A percentile compares a stretch with the other conserved stretches of the same genome.
phyloP scores from a whole-genome alignment of 2,888 invertebrate species.

The Stegana nigrithorax region DNA sequence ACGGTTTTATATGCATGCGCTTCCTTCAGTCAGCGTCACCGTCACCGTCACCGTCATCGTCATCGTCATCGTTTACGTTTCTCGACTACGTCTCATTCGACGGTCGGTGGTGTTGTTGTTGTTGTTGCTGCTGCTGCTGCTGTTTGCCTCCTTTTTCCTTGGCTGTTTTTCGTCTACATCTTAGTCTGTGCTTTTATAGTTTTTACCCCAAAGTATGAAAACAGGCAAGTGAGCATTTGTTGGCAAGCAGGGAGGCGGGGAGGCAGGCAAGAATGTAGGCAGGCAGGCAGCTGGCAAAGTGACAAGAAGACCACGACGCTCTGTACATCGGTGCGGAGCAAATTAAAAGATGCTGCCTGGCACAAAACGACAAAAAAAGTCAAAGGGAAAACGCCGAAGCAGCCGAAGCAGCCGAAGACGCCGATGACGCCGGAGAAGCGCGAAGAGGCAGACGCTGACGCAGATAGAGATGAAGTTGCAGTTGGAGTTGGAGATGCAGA shows the following conservation, averaged over 20 bases:
- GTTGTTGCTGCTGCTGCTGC: too few relatives aligned
- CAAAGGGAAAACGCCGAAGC: neutral
- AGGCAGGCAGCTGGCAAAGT: neutral
- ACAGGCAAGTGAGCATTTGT: too few relatives aligned
- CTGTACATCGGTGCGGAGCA: neutral
- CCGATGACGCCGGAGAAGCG: too few relatives aligned
- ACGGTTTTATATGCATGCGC: neutral
- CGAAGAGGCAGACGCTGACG: too few relatives aligned
- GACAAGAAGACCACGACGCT: neutral
- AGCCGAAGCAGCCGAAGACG: neutral
- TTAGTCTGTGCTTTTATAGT: neutral
- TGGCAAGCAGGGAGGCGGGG: neutral
- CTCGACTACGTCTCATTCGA: too few relatives aligned
- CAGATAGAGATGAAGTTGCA: too few relatives aligned
- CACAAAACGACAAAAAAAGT: neutral
- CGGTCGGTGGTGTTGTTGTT: too few relatives aligned
- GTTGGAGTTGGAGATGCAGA: too few relatives aligned
- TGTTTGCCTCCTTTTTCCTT: neutral
- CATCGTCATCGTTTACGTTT: too few relatives aligned
- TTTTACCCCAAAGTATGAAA: neutral
- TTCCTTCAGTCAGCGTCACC: too few relatives aligned
- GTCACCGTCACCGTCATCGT: too few relatives aligned
- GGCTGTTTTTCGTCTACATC: neutral
- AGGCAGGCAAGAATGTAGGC: neutral
- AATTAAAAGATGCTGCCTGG: neutral